phyloP scores from a whole-genome alignment of 1,140 invertebrate species.

The Calliphora vicina region DNA sequence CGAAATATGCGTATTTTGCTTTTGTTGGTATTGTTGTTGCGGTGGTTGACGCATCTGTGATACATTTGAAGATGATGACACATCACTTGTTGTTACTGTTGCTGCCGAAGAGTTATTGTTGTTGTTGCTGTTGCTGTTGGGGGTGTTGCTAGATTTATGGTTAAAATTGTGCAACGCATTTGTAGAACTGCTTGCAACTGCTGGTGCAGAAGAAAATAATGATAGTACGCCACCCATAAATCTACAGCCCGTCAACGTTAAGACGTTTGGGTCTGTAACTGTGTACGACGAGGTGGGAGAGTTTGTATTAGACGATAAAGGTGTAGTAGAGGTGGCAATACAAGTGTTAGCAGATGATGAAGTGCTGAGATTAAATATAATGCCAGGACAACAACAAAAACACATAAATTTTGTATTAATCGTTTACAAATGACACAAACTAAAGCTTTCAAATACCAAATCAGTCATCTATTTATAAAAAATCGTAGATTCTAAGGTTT shows the following conservation, averaged over 20 bases:
- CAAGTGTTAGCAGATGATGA: conserved; percentile 3
- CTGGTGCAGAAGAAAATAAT: conserved; percentile 16
- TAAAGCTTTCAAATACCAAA: background rate
- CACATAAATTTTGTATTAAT: background rate
- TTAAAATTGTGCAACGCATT: background rate
- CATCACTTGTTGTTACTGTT: background rate
- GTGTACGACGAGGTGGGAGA: background rate
- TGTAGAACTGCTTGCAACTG: background rate
- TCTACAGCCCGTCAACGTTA: background rate
- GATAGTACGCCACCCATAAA: conserved; percentile 2
- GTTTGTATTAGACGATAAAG: background rate
- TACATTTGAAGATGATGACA: background rate
- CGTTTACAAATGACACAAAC: background rate
- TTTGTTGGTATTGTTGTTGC: background rate
- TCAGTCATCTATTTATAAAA: background rate
- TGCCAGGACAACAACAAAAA: conserved; percentile 1
- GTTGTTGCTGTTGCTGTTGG: background rate
- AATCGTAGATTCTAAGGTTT: too few relatives aligned
- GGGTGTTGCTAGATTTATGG: background rate
- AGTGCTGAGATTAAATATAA: background rate
- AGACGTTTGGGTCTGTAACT: background rate
- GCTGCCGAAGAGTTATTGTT: background rate
- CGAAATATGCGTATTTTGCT: background rate
- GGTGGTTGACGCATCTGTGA: background rate
- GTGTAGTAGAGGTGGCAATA: background rate